These are phyloP conservation scores for Odocoileus virginianus DNA, from an alignment of 2,113 vertebrate species.

Conservation along the genomic window DNA sequence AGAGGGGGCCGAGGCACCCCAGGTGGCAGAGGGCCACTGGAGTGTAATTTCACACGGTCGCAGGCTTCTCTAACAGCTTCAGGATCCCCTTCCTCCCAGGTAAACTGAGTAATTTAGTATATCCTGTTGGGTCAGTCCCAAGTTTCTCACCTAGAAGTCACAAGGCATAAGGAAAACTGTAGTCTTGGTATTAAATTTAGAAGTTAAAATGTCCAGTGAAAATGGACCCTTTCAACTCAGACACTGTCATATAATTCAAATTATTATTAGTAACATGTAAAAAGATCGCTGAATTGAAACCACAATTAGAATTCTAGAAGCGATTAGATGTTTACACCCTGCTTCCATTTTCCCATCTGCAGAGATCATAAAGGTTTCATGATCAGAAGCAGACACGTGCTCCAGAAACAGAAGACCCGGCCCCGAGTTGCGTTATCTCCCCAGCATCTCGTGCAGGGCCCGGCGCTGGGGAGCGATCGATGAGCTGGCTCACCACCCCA, in stretches of 20 bases:
- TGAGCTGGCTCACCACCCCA: neutral
- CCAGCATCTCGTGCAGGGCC: neutral
- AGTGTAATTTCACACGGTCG: conserved; percentile 64
- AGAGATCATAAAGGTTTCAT: conserved; percentile 20
- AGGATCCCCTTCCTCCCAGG: neutral
- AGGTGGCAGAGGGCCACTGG: neutral
- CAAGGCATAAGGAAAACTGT: neutral
- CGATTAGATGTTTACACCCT: neutral
- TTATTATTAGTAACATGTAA: neutral
- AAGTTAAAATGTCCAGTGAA: conserved; percentile 12
- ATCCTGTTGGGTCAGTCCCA: conserved; percentile 40
- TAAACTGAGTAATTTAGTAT: conserved; percentile 38
- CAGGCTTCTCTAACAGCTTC: conserved; percentile 23
- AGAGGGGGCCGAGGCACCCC: neutral
- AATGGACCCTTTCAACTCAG: neutral
- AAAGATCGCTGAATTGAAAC: conserved; percentile 4
- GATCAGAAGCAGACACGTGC: neutral
- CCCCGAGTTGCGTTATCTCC: neutral
- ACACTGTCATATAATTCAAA: neutral
- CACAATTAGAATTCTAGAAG: neutral
- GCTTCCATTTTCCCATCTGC: neutral
- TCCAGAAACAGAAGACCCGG: neutral
- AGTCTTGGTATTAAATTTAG: neutral
- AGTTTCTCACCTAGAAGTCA: conserved; percentile 28
- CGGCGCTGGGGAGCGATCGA: neutral